Evolutionary conservation across 1,140 invertebrate species (phyloP), one percentile per base, ranked within the genome.

Genomic region (Dryas iulia): DNA sequence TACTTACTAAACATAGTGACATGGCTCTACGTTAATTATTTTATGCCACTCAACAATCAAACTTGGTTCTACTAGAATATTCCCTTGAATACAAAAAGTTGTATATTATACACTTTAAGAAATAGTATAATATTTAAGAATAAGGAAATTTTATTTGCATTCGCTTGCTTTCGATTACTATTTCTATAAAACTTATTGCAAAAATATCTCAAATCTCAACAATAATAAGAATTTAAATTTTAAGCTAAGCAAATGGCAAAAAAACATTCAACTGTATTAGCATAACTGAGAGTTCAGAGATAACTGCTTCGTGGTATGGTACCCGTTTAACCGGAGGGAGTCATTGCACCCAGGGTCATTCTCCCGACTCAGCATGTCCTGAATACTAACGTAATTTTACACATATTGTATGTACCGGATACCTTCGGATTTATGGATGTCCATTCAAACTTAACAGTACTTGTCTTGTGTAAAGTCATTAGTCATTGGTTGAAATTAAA

Each of bases 331-430:
- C 30, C 39, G 64, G 39, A 47, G 39, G 72, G 75, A 80, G 82
- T 84, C 84, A 84, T 76, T 78, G 84, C 71, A 82, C 84, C 76
- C 75, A 74, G 77, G 84, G 84, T 86, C 84, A 86, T 73, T 81
- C 72, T 69, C 74, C 65, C 60, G 72, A 77, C 73, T 64, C 57
- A 64, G 65, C 84, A 77, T 74, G 79, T 76, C 70, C 79, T 82
- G 74, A 79, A 82, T 85, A 66, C 72, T 74, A 79, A 79, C 71
- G 69, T 79, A 71, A 47, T 75, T 60, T 21, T 66, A 69, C 54
- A 21, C 7, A 47, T 39, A 39, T 39, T 39, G 33, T 35, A 35
- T 14, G 14, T 47, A 39, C 28, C 53, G 23, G 28, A 63, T 26
- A 24, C 52, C 24, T 62, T 31, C 11, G 18, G 39, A 47, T 47